phyloP scores from a whole-genome alignment of 2,797 vertebrate genomes.

The Silurus lanzhouensis region DNA sequence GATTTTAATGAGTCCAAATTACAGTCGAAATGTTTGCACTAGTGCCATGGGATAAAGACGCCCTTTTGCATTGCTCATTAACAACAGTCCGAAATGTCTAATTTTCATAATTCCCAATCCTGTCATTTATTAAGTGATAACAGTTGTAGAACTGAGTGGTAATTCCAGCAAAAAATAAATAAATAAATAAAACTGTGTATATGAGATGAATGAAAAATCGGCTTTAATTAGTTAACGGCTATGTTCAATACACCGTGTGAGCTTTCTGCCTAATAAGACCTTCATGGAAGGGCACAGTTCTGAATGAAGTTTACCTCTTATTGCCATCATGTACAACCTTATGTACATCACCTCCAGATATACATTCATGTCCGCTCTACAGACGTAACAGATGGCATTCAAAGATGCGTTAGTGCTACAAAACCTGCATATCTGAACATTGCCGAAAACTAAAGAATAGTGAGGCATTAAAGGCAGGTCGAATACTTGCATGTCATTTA shows the following conservation, averaged over 20 bases:
- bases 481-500: neutral
- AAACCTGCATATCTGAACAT: neutral
- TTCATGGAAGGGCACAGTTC: constrained; percentile 2
- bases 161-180: neutral
- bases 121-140: constrained; percentile 15
- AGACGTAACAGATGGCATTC: neutral
- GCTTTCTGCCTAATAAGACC: neutral
- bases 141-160: neutral
- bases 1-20: constrained; percentile 8
- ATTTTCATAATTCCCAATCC: constrained; percentile 21
- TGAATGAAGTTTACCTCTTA: neutral
- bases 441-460: neutral
- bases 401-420: neutral
- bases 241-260: neutral
- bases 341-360: neutral
- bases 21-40: neutral
- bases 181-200: neutral
- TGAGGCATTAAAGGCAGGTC: neutral
- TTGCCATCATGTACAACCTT: neutral
- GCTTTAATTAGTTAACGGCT: neutral
- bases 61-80: constrained; percentile 5
- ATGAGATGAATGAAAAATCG: neutral
- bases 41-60: constrained; percentile 28
- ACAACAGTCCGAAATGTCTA: constrained; percentile 13
- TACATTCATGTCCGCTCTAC: neutral